phyloP scores from a whole-genome alignment of 2,797 vertebrate species.

The Psittacula derbiana region DNA sequence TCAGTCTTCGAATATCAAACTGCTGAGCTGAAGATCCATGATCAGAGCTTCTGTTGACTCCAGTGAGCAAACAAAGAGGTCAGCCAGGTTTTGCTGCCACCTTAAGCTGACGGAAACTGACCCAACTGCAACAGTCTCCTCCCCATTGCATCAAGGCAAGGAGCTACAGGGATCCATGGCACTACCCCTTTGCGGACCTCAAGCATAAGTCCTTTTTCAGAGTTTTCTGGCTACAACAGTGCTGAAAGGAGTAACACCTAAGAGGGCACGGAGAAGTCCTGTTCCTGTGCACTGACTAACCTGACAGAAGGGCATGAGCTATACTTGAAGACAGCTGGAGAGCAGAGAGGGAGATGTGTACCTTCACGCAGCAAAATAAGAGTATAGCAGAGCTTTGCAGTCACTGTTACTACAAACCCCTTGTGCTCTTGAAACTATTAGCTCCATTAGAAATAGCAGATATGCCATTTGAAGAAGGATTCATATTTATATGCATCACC shows the following conservation, averaged over 20 bases:
- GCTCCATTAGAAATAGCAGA: background rate
- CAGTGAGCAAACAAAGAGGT: background rate
- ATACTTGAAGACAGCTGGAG: background rate
- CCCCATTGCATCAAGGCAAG: background rate
- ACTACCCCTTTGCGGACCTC: background rate
- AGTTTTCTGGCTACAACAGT: background rate
- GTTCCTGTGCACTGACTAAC: no score
- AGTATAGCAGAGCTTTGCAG: background rate
- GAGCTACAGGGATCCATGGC: background rate
- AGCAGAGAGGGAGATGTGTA: background rate
- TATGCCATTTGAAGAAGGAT: background rate
- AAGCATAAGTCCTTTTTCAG: background rate
- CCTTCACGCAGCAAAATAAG: fast-evolving
- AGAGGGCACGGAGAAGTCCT: background rate
- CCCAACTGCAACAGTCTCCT: background rate
- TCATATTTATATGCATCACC: background rate
- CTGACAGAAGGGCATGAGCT: background rate
- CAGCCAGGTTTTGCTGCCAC: background rate
- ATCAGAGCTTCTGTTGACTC: background rate
- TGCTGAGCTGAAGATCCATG: background rate
- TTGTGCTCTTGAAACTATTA: background rate
- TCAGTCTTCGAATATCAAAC: background rate
- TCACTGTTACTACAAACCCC: background rate
- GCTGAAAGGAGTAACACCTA: background rate
- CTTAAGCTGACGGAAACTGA: background rate